Percentiles rank a stretch among this genome's conserved stretches.
These are phyloP conservation scores for Dendronephthya gigantea DNA, from an alignment of 64 coral and sea anemone genomes.

Conservation along the genomic window DNA sequence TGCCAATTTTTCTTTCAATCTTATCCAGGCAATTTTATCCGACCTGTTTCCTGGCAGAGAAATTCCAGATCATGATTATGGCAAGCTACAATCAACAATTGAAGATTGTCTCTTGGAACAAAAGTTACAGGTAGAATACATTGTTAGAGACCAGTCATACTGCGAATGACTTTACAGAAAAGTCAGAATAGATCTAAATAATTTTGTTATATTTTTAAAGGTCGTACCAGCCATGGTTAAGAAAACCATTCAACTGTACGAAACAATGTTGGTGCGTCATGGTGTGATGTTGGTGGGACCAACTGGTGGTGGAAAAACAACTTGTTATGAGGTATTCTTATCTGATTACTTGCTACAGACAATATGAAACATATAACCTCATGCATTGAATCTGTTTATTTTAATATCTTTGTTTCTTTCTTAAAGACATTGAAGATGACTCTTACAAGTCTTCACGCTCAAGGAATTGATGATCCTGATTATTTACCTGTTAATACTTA, in stretches of 20 bases:
- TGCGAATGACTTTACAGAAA: background rate
- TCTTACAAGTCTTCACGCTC: constrained; percentile 49
- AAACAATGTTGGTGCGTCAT: constrained; percentile 94
- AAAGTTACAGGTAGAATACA: constrained; percentile 47
- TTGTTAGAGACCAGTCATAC: background rate
- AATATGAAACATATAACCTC: no score
- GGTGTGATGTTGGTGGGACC: constrained; percentile 99
- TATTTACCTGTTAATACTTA: constrained; percentile 76
- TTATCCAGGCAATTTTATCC: constrained; percentile 67
- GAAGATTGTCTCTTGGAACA: constrained; percentile 63
- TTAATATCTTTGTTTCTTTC: background rate
- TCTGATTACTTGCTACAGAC: no score
- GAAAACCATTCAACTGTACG: constrained; percentile 89
- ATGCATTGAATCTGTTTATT: background rate
- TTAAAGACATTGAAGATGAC: constrained; percentile 56
- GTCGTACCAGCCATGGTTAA: constrained; percentile 75
- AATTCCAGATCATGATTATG: constrained; percentile 98
- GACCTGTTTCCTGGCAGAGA: constrained; percentile 95
- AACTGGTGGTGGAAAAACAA: constrained; percentile 82
- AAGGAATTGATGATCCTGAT: constrained; percentile 63
- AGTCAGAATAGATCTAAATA: no score
- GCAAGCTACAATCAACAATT: constrained; percentile 85
- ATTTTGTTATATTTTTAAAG: no score
- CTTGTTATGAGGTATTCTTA: constrained; percentile 51
- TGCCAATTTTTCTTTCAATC: background rate